These are phyloP conservation scores for Diplolepis rosae DNA, from an alignment of 2,888 invertebrate species.

Conservation along the genomic window DNA sequence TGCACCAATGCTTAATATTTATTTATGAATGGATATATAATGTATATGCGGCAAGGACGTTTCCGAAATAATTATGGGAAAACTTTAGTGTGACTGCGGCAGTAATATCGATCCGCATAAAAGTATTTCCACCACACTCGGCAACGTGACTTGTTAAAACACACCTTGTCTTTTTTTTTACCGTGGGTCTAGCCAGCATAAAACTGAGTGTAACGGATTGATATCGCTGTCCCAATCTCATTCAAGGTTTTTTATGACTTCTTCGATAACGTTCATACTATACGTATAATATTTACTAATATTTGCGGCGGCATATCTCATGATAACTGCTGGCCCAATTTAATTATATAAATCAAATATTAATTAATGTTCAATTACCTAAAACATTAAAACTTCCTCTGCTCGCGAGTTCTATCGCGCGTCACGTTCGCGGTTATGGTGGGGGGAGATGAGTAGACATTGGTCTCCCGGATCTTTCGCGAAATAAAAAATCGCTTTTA, in stretches of 20 bases:
- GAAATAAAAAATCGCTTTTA: constrained; percentile 41
- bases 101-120: background rate
- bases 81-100: background rate
- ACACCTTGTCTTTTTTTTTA: too few species aligned
- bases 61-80: background rate
- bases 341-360: constrained; percentile 63
- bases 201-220: too few species aligned
- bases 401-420: constrained; percentile 60
- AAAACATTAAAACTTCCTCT: constrained; percentile 69
- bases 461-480: background rate
- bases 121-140: constrained; percentile 25
- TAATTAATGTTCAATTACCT: constrained; percentile 70
- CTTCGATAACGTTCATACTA: background rate
- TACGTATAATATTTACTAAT: too few species aligned
- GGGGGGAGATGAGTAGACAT: background rate
- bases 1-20: constrained; percentile 39
- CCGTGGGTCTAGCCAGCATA: too few species aligned
- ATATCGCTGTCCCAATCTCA: background rate
- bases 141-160: background rate
- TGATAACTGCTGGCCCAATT: constrained; percentile 64
- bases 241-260: background rate
- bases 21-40: constrained; percentile 2
- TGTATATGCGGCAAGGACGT: background rate
- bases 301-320: constrained; percentile 52
- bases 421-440: constrained; percentile 46